These are phyloP conservation scores for Sphecodes monilicornis DNA, from an alignment of 2,888 invertebrate species.

Conservation along the genomic window DNA sequence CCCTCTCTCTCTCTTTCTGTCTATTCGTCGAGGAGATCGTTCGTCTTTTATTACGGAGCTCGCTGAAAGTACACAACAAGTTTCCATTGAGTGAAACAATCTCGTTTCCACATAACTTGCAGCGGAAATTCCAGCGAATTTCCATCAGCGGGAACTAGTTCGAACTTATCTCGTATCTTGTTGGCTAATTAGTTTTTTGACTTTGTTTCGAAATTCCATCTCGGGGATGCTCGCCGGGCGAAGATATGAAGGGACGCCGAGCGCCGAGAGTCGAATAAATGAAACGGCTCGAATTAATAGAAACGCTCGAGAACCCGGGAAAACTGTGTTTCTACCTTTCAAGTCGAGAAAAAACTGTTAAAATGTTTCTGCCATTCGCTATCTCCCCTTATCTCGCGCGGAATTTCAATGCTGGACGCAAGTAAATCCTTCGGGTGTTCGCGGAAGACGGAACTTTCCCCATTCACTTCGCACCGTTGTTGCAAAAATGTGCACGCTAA, in stretches of 20 bases:
- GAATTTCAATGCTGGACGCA: background rate
- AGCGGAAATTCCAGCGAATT: constrained; percentile 29
- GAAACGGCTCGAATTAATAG: constrained; percentile 26
- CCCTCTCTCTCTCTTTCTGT: background rate
- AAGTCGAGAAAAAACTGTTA: background rate
- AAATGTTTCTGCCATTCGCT: constrained; percentile 6
- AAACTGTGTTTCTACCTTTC: background rate
- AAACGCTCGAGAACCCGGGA: background rate
- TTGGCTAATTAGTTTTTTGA: constrained; percentile 50
- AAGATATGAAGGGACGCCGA: constrained; percentile 31
- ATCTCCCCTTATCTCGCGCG: background rate
- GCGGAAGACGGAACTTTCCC: background rate
- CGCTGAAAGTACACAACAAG: constrained; percentile 21
- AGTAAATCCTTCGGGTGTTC: background rate
- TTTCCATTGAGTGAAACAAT: constrained; percentile 41
- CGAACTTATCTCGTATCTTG: constrained; percentile 32
- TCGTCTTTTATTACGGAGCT: constrained; percentile 15
- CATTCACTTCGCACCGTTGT: too few species aligned
- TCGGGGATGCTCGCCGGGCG: constrained; percentile 10
- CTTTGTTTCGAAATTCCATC: constrained; percentile 39
- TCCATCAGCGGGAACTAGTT: constrained; percentile 24
- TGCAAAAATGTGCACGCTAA: background rate
- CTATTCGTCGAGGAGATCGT: background rate
- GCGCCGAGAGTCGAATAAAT: constrained; percentile 23
- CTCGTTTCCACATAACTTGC: constrained; percentile 25